Conservation (phyloP, 2,797 vertebrate species). For the Pogoniulus pusillus region DNA sequence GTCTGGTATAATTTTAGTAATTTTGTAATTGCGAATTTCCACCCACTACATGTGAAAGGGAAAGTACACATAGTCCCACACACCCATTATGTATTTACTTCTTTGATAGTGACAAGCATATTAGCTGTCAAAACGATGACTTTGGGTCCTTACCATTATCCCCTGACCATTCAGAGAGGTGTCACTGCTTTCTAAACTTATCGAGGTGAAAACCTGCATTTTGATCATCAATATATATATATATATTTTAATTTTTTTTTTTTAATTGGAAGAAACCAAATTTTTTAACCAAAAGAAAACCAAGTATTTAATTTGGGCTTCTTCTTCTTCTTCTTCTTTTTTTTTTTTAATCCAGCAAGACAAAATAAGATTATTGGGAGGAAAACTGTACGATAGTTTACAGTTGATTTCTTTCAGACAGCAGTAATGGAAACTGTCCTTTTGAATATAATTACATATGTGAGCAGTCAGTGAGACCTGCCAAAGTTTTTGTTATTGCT, state of each 20-base stretch:
- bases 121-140: neutral
- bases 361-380: neutral
- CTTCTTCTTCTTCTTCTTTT: neutral
- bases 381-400: neutral
- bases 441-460: conserved; percentile 35
- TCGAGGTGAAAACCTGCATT: neutral
- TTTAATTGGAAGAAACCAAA: neutral
- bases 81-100: neutral
- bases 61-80: conserved; percentile 33
- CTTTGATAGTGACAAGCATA: neutral
- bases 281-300: neutral
- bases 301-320: neutral
- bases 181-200: neutral
- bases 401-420: conserved; percentile 8
- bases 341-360: neutral
- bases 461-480: conserved; percentile 29
- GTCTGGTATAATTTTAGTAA: conserved; percentile 20
- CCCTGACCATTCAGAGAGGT: neutral
- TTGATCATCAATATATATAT: neutral
- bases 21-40: conserved; percentile 63
- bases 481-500: conserved; percentile 9
- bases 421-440: conserved; percentile 29
- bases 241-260: too few relatives aligned
- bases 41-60: conserved; percentile 23
- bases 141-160: neutral